Percentiles rank a stretch among this genome's conserved stretches.
These are phyloP conservation scores for Trichopria drosophilae DNA, from an alignment of 2,888 invertebrate species.

Conservation along the genomic window DNA sequence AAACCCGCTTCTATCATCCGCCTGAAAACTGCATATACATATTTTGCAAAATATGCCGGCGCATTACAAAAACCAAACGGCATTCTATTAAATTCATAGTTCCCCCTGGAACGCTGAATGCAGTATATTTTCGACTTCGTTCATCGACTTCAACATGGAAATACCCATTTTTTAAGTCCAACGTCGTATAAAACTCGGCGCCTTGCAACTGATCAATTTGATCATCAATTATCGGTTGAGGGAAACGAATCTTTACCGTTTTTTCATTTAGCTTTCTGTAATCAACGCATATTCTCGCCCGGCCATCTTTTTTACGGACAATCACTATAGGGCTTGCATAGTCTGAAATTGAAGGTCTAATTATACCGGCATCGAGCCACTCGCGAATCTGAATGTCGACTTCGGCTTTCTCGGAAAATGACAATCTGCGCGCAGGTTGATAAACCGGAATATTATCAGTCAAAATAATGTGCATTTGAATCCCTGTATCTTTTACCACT, in stretches of 20 bases:
- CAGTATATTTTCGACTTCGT: background rate
- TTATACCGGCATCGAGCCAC: constrained; percentile 11
- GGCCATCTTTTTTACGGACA: constrained; percentile 6
- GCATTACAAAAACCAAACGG: constrained; percentile 10
- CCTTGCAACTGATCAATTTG: background rate
- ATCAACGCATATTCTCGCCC: constrained; percentile 7
- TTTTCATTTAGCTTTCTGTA: constrained; percentile 6
- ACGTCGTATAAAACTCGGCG: constrained; percentile 4
- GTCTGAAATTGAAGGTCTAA: constrained; percentile 7
- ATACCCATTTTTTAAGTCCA: constrained; percentile 8
- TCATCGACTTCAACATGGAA: constrained; percentile 7
- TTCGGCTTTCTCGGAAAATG: background rate
- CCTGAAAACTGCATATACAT: constrained; percentile 22
- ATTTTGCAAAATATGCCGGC: constrained; percentile 27
- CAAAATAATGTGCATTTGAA: constrained; percentile 6
- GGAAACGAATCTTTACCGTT: constrained; percentile 1
- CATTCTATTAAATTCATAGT: constrained; percentile 7
- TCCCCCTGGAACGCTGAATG: constrained; percentile 1
- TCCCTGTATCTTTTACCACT: background rate
- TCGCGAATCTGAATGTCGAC: constrained; percentile 7
- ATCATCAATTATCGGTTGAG: constrained; percentile 11
- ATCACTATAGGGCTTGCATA: constrained; percentile 10
- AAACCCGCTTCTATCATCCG: constrained; percentile 15
- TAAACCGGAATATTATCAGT: constrained; percentile 1
- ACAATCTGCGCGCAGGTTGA: constrained; percentile 7